These are phyloP conservation scores for Micronycteris hirsuta DNA, from an alignment of 2,113 vertebrate genomes.

Conservation along the genomic window DNA sequence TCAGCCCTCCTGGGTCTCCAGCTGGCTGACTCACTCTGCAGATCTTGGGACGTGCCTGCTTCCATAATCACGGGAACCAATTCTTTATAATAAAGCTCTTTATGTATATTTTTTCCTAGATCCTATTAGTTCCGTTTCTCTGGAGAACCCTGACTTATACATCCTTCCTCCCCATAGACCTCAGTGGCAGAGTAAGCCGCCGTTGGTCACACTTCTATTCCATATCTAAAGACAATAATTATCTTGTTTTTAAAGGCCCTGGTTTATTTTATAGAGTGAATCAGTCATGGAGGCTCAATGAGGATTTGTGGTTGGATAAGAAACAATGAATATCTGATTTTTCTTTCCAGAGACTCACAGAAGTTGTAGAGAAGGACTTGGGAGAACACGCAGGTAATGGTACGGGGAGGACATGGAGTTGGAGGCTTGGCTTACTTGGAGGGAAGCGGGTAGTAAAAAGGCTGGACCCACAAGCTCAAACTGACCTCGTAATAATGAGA, in stretches of 20 bases:
- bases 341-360: neutral
- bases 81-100: neutral
- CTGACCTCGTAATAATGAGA: neutral
- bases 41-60: neutral
- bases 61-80: neutral
- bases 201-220: neutral
- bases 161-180: neutral
- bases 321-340: neutral
- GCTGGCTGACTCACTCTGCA: neutral
- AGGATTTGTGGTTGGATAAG: neutral
- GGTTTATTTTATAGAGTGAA: neutral
- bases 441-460: neutral
- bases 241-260: neutral
- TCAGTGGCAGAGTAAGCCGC: neutral
- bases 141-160: neutral
- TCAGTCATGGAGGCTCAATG: neutral
- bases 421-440: neutral
- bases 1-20: neutral
- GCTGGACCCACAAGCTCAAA: neutral
- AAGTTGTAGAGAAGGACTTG: neutral
- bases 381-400: neutral
- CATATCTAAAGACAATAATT: neutral
- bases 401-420: neutral
- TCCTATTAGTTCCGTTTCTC: neutral
- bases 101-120: neutral